phyloP scores from a whole-genome alignment of 2,888 invertebrate genomes.

The Brachyptera putata region DNA sequence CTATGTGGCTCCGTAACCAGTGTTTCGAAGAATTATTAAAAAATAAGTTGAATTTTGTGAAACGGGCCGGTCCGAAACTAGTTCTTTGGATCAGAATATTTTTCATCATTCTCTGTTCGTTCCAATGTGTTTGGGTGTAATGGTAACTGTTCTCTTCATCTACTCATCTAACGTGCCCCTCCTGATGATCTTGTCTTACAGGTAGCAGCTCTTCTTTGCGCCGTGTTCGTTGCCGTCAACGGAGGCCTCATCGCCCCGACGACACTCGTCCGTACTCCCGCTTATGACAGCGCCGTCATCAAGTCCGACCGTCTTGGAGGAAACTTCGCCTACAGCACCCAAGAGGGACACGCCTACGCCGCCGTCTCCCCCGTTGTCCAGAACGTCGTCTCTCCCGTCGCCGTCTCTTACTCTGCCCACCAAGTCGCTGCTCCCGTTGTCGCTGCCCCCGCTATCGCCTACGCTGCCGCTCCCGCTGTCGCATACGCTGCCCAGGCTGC shows the following conservation, averaged over 20 bases:
- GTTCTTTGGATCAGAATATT: no score
- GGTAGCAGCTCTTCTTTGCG: constrained; percentile 23
- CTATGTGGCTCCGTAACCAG: no score
- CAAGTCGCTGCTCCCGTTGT: constrained; percentile 33
- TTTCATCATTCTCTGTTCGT: no score
- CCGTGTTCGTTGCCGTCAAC: constrained; percentile 26
- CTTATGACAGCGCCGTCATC: constrained; percentile 51
- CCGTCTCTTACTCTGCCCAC: constrained; percentile 41
- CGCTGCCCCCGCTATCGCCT: constrained; percentile 26
- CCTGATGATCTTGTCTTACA: no score
- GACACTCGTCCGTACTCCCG: constrained; percentile 45
- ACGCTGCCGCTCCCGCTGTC: constrained; percentile 25
- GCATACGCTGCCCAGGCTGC: constrained; percentile 22
- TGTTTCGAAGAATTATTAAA: no score
- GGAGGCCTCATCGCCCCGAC: constrained; percentile 34
- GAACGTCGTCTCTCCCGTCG: constrained; percentile 42
- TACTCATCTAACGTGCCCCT: no score
- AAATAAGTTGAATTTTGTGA: no score
- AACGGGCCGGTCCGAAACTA: no score
- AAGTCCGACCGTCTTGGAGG: constrained; percentile 50
- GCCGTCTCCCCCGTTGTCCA: constrained; percentile 45
- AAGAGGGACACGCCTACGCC: constrained; percentile 51
- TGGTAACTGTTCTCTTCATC: no score
- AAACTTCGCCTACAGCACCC: constrained; percentile 53
- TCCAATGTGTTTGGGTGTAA: no score